These are phyloP conservation scores for Pteropus rufus DNA, from an alignment of 2,797 vertebrate genomes.

Conservation along the genomic window DNA sequence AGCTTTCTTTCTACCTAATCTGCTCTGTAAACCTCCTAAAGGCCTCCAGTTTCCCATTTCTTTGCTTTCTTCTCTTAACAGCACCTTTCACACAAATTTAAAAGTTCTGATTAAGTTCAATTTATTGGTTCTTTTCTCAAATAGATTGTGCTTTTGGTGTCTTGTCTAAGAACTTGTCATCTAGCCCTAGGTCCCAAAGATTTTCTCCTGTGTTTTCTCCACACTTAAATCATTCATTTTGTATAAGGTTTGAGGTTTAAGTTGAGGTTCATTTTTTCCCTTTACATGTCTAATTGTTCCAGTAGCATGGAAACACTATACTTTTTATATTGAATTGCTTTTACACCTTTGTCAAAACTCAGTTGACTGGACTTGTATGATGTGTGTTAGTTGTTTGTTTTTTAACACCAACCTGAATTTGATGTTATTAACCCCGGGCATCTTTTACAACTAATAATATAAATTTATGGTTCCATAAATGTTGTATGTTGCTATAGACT, in stretches of 20 bases:
- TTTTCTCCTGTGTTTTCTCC: not conserved
- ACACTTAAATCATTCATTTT: not conserved
- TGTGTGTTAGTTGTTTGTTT: not conserved
- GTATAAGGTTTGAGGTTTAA: not conserved
- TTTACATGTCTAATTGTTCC: not conserved
- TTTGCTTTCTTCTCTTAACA: not conserved
- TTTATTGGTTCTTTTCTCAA: not conserved
- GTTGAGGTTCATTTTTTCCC: not conserved
- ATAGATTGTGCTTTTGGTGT: not conserved
- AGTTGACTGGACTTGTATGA: not conserved
- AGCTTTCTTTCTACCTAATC: not conserved
- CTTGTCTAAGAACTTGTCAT: not conserved
- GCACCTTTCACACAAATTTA: not conserved
- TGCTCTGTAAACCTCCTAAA: not conserved
- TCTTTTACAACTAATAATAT: not conserved
- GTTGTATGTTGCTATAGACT: not conserved
- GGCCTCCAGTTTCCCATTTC: not conserved
- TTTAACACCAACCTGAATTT: not conserved
- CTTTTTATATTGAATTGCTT: not conserved
- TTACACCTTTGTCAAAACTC: not conserved
- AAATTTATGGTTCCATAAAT: not conserved
- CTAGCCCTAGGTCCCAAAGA: not conserved
- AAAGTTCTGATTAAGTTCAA: not conserved
- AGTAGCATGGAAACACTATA: not conserved
- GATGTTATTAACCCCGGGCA: not conserved